Conservation (phyloP, 1,140 invertebrate species). For the Pseudomyrmex pallidus region DNA sequence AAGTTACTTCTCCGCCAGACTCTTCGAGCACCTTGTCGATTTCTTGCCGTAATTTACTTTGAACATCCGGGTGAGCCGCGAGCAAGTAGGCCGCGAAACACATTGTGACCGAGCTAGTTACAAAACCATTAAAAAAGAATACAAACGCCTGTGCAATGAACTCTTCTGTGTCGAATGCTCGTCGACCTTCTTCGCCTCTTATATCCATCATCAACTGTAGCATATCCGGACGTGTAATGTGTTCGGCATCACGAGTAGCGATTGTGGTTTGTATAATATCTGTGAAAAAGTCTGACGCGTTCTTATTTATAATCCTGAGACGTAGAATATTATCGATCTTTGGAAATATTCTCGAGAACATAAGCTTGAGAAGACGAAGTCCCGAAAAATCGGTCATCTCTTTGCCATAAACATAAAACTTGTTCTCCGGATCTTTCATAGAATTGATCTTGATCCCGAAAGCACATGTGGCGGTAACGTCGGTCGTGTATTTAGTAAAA, state of each 20-base stretch:
- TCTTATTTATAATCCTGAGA: slow-evolving; percentile 18
- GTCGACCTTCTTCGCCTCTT: background rate
- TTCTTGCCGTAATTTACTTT: slow-evolving; percentile 86
- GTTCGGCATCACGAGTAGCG: slow-evolving; percentile 44
- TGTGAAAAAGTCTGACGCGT: slow-evolving; percentile 63
- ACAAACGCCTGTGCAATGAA: slow-evolving; percentile 84
- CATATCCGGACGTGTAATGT: slow-evolving; percentile 39
- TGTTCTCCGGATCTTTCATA: slow-evolving; percentile 74
- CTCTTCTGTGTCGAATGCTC: slow-evolving; percentile 77
- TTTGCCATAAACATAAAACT: slow-evolving; percentile 70
- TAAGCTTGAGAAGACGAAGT: background rate
- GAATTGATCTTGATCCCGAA: slow-evolving; percentile 86
- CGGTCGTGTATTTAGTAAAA: slow-evolving; percentile 81
- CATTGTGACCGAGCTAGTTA: slow-evolving; percentile 82
- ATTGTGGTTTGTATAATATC: slow-evolving; percentile 62
- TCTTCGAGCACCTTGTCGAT: slow-evolving; percentile 82
- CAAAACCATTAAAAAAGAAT: slow-evolving; percentile 85
- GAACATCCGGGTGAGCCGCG: slow-evolving; percentile 86
- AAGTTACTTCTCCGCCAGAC: slow-evolving; percentile 78
- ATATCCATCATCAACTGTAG: slow-evolving; percentile 45
- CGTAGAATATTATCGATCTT: background rate
- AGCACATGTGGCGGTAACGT: slow-evolving; percentile 83
- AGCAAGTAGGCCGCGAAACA: slow-evolving; percentile 82
- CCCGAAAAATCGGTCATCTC: slow-evolving; percentile 45
- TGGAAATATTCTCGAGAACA: slow-evolving; percentile 20